Base-by-base conservation (phyloP, 2,888 invertebrate genomes). In the Herminia tarsipennalis region DNA sequence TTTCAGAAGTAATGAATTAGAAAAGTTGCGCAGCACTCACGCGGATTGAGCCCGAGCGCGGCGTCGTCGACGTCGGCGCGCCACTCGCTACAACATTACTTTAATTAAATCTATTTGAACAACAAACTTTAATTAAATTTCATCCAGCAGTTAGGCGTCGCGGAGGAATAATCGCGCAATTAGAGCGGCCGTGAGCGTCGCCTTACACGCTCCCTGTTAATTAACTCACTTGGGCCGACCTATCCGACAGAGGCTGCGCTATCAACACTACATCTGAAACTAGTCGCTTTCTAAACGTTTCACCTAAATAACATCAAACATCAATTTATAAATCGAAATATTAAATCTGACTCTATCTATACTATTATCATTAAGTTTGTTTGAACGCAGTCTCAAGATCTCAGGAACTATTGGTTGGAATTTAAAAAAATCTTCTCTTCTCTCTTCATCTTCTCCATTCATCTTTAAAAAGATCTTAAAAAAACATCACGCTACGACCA, bases 21-120 rank as follows among this genome's bases (percentile, higher is more conserved):
- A 90, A 90, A 90, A 92, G 88, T 91, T 91, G 86, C 90, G 86
- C 88, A 89, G 88, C 90, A 91, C 90, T 92, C 90, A 85, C 86
- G 77, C 87, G 89, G 88, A 91, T 91, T 90, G 90, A 90, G 88
- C 82, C 81, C 81, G 76, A 69, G 70, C 57, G 51, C 67, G 59
- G 54, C 58, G 59, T 55, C 61, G 60, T 56, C 73, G 78, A 76
- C 78, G 79, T 77, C 84, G 80, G 81, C 84, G 84, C 80, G 76
- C 78, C 76, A 69, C 79, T 83, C 82, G 85, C 87, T 87, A 88
- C 90, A 88, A 87, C 92, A 92, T 92, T 92, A 92, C 90, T 92
- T 92, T 92, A 92, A 92, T 92, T 92, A 92, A 92, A 92, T 92
- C 92, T 92, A 92, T 92, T 92, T 92, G 89, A 92, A 92, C 92